Evolutionary conservation across 1,140 invertebrate species (phyloP).

Genomic region (Heliothis subflexa): DNA sequence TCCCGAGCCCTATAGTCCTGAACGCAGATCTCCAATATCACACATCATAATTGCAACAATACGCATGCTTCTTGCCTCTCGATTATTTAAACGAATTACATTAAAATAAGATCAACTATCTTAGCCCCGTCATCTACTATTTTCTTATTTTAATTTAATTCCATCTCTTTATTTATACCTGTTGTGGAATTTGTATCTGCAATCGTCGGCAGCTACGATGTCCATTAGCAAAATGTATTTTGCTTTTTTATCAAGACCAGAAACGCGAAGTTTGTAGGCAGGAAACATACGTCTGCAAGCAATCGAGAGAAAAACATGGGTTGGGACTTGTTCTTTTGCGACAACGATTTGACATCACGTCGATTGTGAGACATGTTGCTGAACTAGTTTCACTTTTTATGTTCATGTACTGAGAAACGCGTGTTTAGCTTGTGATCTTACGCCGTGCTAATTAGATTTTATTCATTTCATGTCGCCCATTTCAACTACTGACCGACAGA

Average conservation of each 20-base stretch:
- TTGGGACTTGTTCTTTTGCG: conserved; percentile 88
- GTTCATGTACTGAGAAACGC: conserved; percentile 66
- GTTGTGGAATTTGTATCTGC: conserved; percentile 98
- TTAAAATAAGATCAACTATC: conserved; percentile 80
- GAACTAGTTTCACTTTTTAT: conserved; percentile 82
- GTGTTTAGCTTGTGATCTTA: conserved; percentile 82
- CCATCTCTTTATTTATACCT: conserved; percentile 88
- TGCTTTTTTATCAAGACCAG: conserved; percentile 96
- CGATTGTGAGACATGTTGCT: conserved; percentile 81
- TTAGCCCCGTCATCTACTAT: conserved; percentile 58
- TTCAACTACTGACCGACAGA: conserved; percentile 32
- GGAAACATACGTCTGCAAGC: conserved; percentile 95
- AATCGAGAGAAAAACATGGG: conserved; percentile 87
- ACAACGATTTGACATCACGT: conserved; percentile 83
- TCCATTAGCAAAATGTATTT: conserved; percentile 98
- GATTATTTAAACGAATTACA: conserved; percentile 75
- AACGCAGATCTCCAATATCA: conserved; percentile 50
- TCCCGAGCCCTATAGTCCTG: background rate
- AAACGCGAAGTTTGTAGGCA: conserved; percentile 96
- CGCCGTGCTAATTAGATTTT: conserved; percentile 72
- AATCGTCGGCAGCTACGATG: conserved; percentile 96
- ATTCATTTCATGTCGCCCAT: conserved; percentile 49
- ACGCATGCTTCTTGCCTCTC: conserved; percentile 89
- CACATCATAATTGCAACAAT: conserved; percentile 55
- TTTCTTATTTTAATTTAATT: conserved; percentile 85